Conservation (phyloP, 2,888 invertebrate species). For the Mythimna impura region DNA sequence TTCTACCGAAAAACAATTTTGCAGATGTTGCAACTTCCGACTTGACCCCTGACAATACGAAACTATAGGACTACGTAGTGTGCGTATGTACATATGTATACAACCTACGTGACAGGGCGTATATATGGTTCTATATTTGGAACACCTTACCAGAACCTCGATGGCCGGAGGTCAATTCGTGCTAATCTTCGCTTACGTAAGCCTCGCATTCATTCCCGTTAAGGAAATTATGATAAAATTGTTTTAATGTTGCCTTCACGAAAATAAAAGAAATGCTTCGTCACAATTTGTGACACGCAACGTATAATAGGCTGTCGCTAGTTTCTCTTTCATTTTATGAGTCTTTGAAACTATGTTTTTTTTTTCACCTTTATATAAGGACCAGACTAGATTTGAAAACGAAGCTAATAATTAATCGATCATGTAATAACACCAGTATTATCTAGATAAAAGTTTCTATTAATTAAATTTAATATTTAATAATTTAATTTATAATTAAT, state of each 20-base stretch:
- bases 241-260: slow-evolving; percentile 44
- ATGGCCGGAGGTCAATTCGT: slow-evolving; percentile 71
- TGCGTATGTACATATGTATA: slow-evolving; percentile 33
- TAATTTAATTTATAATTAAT: too few relatives aligned
- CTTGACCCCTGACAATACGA: slow-evolving; percentile 55
- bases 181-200: slow-evolving; percentile 70
- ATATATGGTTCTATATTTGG: slow-evolving; percentile 68
- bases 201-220: slow-evolving; percentile 55
- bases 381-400: background rate
- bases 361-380: background rate
- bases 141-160: slow-evolving; percentile 54
- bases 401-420: background rate
- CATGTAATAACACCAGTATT: background rate
- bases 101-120: slow-evolving; percentile 74
- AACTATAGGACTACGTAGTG: slow-evolving; percentile 25
- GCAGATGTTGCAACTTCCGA: slow-evolving; percentile 51
- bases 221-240: slow-evolving; percentile 55
- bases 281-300: slow-evolving; percentile 62
- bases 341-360: slow-evolving; percentile 13
- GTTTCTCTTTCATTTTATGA: slow-evolving; percentile 49
- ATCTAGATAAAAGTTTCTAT: too few relatives aligned
- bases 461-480: too few relatives aligned
- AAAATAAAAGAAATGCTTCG: slow-evolving; percentile 52
- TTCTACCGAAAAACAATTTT: slow-evolving; percentile 24
- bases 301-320: slow-evolving; percentile 27